Base-by-base conservation (phyloP, 2,113 vertebrate genomes). In the Halcyon senegalensis region DNA sequence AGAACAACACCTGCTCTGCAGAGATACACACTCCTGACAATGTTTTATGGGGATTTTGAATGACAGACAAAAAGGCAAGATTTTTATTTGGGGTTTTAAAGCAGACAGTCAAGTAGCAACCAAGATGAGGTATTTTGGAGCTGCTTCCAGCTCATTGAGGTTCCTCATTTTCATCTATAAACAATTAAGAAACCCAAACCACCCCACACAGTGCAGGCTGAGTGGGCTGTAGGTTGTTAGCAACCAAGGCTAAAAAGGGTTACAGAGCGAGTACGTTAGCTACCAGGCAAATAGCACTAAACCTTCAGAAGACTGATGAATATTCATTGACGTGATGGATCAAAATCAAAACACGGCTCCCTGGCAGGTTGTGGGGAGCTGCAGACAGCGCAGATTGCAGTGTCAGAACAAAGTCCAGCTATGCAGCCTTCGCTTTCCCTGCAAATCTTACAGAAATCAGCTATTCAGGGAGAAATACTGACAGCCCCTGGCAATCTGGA, bases 241-340 rank as follows among this genome's bases (percentile, higher is more conserved):
- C 62, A 87, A 94, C 24, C 60, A 89, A 73, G 70, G 63, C 84
- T 94, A 84, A 92, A 94, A 91, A 92, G 19, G 80, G 73, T 80
- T 89, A 89, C 43, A 51, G 64, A 85, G n/a, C 63, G 77, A 92
- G 73, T 60, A 79, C 31, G 53, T 41, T 87, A 94, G 67, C 86
- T 91, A 96, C 79, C 64, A 93, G 92, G 83, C 83, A 96, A 93
- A 92, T 1, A 89, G 80, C 79, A 67, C 64, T 39, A 90, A 93
- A 56, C 48, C 85, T 95, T 93, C 80, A 68, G 90, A 90, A 92
- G 25, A 13, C n/a, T 87, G 89, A 94, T 94, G 77, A 96, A 96
- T 95, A 93, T 91, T 95, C 89, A 95, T 92, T 89, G 72, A 89
- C 1, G 1, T 58, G 94, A 94, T 59, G 86, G 89, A 96, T 94